These are phyloP conservation scores for Autographa pulchrina DNA, from an alignment of 2,888 invertebrate species.

Conservation along the genomic window DNA sequence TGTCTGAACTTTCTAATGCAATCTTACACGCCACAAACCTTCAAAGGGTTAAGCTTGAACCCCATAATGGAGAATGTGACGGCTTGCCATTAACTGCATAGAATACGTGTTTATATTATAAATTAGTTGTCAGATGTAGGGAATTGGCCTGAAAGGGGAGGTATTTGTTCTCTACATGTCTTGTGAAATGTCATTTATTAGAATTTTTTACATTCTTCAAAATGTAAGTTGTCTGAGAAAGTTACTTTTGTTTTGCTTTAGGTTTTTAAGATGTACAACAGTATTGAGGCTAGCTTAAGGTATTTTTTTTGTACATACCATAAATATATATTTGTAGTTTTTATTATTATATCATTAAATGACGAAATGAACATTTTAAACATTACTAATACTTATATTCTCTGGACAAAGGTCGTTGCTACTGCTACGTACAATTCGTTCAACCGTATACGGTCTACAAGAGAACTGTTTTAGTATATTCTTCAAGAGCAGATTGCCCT, in stretches of 20 bases:
- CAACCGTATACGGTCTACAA: too few relatives aligned
- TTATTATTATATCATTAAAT: too few relatives aligned
- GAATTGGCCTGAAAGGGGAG: constrained; percentile 26
- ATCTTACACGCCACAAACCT: constrained; percentile 35
- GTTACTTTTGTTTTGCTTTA: too few relatives aligned
- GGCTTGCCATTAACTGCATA: constrained; percentile 48
- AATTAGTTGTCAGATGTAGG: constrained; percentile 47
- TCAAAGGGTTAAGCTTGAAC: constrained; percentile 45
- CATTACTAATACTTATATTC: too few relatives aligned
- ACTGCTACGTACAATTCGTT: too few relatives aligned
- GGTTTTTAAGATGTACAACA: too few relatives aligned
- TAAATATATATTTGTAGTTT: too few relatives aligned
- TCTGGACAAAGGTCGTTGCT: too few relatives aligned
- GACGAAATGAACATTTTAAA: too few relatives aligned
- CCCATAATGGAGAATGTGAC: constrained; percentile 46
- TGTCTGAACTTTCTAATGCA: constrained; percentile 47
- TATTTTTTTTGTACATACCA: too few relatives aligned
- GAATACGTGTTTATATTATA: constrained; percentile 55
- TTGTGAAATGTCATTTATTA: neutral
- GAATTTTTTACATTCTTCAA: neutral
- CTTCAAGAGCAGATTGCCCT: neutral
- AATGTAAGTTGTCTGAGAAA: neutral
- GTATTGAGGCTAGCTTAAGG: too few relatives aligned
- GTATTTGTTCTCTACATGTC: constrained; percentile 16
- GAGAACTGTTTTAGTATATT: too few relatives aligned